A percentile compares a stretch with the other conserved stretches of the same genome.
These are phyloP conservation scores for Lepidurus apus DNA, from an alignment of 1,140 invertebrate genomes.

Conservation along the genomic window DNA sequence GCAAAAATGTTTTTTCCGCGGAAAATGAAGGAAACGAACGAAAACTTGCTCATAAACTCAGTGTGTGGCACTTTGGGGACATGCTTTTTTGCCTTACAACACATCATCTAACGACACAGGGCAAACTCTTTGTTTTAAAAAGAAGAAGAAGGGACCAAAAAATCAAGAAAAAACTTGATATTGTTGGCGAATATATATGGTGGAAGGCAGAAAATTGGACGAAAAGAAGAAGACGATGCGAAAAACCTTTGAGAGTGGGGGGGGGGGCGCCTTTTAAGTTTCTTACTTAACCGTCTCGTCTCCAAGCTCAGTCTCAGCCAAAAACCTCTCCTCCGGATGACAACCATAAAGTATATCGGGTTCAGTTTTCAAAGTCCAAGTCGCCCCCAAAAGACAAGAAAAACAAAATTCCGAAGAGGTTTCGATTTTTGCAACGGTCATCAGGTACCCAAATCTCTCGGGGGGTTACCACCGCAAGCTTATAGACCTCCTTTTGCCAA, in stretches of 20 bases:
- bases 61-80: background rate
- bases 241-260: background rate
- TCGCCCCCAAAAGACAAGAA: background rate
- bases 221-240: background rate
- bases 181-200: background rate
- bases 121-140: background rate
- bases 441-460: background rate
- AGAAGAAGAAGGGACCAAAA: constrained; percentile 10
- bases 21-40: background rate
- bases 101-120: background rate
- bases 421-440: background rate
- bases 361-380: background rate
- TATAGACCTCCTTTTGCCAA: too few relatives aligned
- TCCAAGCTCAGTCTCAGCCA: background rate
- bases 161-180: background rate
- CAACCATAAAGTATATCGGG: constrained; percentile 15
- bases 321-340: background rate
- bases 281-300: background rate
- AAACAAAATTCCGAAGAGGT: background rate
- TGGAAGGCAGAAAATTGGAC: too few relatives aligned
- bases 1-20: background rate
- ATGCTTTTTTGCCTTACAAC: background rate
- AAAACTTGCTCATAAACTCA: background rate
- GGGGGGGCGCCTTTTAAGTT: background rate
- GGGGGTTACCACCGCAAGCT: background rate